Evolutionary conservation across 2,797 vertebrate species (phyloP), one percentile per base, ranked within the genome.

Genomic region (Myotis vivesi): DNA sequence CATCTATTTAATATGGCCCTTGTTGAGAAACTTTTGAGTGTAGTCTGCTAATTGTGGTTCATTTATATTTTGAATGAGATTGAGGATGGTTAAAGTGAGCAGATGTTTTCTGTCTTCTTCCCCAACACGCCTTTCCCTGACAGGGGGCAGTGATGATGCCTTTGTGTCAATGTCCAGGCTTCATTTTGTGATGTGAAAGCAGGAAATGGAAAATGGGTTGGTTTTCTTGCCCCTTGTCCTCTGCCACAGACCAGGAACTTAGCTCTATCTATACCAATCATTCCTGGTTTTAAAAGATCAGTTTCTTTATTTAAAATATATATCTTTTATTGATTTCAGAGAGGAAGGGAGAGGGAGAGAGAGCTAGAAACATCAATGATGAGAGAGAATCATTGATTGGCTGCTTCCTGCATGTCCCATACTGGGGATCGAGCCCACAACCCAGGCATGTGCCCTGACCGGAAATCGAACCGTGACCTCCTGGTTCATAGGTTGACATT

Each of bases 1-100:
- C 73, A 86, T 62, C 75, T 69, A 5, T 77, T 92, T 95, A 92
- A 71, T 59, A 84, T 62, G 46, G 41, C 72, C 66, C 49, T 85
- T 85, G 1, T 20, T 87, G 79, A 85, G 86, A 94, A 84, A 90
- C 44, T 72, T 7, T 49, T 83, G 20, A 87, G 6, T 55, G 5
- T n/a, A 71, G 44, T 64, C 51, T 87, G n/a, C 2, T 53, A 64
- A 77, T 83, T 55, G 9, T 16, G 13, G 72, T 46, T 79, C 23
- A 36, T 51, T 68, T 94, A 55, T 72, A 84, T 59, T 88, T 36
- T 93, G 36, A 71, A 38, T 64, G 9, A 91, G 46, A n/a, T 33
- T 23, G 41, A 81, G 51, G 5, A 77, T 80, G 23, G 49, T 51
- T 73, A 20, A 55, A 71, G 16, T 76, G 20, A 53, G 73, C 64